These are phyloP conservation scores for Helicoverpa zea DNA, from an alignment of 1,140 invertebrate species.

Conservation along the genomic window DNA sequence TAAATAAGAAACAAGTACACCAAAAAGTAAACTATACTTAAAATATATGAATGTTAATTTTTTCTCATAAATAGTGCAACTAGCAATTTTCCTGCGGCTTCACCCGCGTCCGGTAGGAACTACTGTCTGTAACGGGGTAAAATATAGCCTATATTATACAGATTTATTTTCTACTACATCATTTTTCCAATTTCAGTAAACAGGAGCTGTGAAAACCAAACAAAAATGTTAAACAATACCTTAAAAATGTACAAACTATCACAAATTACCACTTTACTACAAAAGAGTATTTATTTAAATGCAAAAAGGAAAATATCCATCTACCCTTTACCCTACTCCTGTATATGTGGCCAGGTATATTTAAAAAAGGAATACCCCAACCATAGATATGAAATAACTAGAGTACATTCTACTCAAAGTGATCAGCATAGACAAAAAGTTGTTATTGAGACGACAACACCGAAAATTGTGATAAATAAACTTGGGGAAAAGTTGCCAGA, in stretches of 20 bases:
- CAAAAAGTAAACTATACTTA: no score
- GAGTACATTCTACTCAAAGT: constrained; percentile 72
- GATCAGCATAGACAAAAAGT: constrained; percentile 80
- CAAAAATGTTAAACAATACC: constrained; percentile 46
- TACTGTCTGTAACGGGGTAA: no score
- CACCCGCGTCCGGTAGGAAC: no score
- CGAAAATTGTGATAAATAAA: constrained; percentile 77
- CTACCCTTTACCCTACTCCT: constrained; percentile 34
- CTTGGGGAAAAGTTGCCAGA: constrained; percentile 61
- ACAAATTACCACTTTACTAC: constrained; percentile 18
- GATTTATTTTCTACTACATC: no score
- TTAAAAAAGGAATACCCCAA: constrained; percentile 32
- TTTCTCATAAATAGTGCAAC: no score
- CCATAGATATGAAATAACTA: constrained; percentile 31
- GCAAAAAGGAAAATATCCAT: constrained; percentile 17
- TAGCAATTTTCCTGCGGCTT: no score
- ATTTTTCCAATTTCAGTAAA: constrained; percentile 10
- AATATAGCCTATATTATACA: no score
- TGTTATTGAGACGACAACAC: constrained; percentile 74
- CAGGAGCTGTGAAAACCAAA: constrained; percentile 30
- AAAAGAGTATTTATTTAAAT: constrained; percentile 1
- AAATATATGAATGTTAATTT: no score
- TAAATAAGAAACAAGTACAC: no score
- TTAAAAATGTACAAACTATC: constrained; percentile 34
- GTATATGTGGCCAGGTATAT: constrained; percentile 54